Conservation (phyloP, 2,888 invertebrate genomes). For the Eilema caniola region DNA sequence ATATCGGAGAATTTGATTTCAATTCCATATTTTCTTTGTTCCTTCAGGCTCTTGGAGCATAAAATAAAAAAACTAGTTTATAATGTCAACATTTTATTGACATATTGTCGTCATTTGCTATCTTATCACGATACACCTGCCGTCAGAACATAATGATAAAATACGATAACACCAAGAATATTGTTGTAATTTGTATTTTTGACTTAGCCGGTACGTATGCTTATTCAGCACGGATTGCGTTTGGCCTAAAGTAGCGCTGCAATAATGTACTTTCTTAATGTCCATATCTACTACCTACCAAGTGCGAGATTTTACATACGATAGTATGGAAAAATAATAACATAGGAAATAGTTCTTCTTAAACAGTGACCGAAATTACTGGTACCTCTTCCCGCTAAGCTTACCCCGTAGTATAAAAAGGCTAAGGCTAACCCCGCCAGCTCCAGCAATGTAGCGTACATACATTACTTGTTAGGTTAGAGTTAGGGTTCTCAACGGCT, state of each 20-base stretch:
- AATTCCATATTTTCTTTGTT: not conserved
- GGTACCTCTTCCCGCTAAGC: too few relatives aligned
- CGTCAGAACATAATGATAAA: conserved; percentile 71
- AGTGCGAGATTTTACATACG: not conserved
- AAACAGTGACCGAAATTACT: too few relatives aligned
- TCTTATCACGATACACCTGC: conserved; percentile 80
- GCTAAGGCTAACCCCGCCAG: too few relatives aligned
- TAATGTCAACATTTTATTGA: conserved; percentile 42
- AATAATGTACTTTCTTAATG: not conserved
- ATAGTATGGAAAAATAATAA: too few relatives aligned
- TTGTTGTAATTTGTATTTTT: conserved; percentile 59
- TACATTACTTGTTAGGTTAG: too few relatives aligned
- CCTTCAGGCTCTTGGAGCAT: not conserved
- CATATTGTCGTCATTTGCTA: conserved; percentile 72
- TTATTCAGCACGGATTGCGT: not conserved
- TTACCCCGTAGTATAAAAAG: too few relatives aligned
- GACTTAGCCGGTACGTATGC: not conserved
- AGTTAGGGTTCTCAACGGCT: too few relatives aligned
- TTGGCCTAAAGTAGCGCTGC: not conserved
- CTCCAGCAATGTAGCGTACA: too few relatives aligned
- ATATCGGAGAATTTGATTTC: too few relatives aligned
- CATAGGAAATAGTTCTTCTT: too few relatives aligned
- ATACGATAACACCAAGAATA: conserved; percentile 68
- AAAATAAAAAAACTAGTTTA: conserved; percentile 22
- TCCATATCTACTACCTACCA: not conserved